phyloP scores from a whole-genome alignment of 2,888 invertebrate genomes.

The Phengaris alcon region DNA sequence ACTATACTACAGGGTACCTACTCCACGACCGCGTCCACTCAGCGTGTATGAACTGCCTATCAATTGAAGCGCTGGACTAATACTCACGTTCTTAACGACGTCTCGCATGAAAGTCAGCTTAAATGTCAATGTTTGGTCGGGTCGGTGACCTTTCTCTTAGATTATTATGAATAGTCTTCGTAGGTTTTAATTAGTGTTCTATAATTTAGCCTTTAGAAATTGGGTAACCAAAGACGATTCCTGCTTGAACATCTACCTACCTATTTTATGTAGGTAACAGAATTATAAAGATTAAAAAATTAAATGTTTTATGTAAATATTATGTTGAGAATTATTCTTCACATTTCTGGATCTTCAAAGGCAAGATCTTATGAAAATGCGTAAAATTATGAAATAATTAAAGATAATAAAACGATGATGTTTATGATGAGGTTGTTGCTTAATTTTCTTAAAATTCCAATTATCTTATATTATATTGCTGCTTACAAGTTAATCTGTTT shows the following conservation, averaged over 20 bases:
- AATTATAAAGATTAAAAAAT: neutral
- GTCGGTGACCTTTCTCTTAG: slow-evolving; percentile 16
- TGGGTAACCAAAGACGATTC: neutral
- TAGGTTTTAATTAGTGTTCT: slow-evolving; percentile 13
- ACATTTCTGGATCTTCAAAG: neutral
- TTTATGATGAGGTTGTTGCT: neutral
- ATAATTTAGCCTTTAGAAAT: neutral
- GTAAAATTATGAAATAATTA: neutral
- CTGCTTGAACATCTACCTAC: neutral
- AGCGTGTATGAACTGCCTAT: neutral
- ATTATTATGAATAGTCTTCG: neutral
- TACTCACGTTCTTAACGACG: neutral
- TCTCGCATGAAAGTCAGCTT: slow-evolving; percentile 2
- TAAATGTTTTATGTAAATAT: too few species aligned
- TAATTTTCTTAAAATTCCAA: neutral
- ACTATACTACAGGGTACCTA: slow-evolving; percentile 34
- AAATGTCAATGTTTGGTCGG: neutral
- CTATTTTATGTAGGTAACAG: neutral
- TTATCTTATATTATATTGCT: neutral
- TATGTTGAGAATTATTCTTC: too few species aligned
- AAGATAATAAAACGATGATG: neutral
- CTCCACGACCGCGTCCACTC: neutral
- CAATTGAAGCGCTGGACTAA: neutral
- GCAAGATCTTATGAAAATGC: neutral
- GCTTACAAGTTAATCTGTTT: neutral